Evolutionary conservation across 2,113 vertebrate genomes (phyloP).

Genomic region (Amazona vittata): DNA sequence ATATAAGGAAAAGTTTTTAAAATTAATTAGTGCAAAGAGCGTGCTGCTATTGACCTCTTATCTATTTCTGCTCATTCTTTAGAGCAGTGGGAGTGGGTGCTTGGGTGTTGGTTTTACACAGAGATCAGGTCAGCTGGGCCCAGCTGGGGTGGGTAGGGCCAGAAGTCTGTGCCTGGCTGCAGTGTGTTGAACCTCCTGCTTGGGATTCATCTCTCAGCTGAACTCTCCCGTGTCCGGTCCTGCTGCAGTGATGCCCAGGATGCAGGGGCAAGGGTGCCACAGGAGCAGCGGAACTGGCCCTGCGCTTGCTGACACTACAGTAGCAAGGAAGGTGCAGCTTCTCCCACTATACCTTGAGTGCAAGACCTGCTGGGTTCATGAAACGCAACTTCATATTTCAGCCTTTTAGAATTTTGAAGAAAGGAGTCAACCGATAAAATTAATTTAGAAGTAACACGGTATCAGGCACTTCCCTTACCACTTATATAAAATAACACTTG

Average conservation of each 20-base stretch:
- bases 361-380: background rate
- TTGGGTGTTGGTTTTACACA: background rate
- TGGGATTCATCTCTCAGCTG: background rate
- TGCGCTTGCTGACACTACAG: accelerated
- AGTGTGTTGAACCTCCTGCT: background rate
- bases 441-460: background rate
- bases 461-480: background rate
- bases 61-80: background rate
- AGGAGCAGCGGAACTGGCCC: background rate
- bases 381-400: background rate
- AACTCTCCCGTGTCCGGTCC: accelerated
- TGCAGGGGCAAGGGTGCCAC: accelerated
- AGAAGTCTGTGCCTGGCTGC: background rate
- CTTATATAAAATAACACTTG: background rate
- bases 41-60: background rate
- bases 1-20: background rate
- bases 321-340: background rate
- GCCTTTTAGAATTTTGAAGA: background rate
- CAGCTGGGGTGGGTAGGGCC: background rate
- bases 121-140: conserved; percentile 20
- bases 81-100: background rate
- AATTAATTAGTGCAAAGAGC: background rate
- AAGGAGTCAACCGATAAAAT: background rate
- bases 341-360: accelerated
- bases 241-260: background rate